Evolutionary conservation across 2,797 vertebrate genomes (phyloP).

Genomic region (Smutsia gigantea): DNA sequence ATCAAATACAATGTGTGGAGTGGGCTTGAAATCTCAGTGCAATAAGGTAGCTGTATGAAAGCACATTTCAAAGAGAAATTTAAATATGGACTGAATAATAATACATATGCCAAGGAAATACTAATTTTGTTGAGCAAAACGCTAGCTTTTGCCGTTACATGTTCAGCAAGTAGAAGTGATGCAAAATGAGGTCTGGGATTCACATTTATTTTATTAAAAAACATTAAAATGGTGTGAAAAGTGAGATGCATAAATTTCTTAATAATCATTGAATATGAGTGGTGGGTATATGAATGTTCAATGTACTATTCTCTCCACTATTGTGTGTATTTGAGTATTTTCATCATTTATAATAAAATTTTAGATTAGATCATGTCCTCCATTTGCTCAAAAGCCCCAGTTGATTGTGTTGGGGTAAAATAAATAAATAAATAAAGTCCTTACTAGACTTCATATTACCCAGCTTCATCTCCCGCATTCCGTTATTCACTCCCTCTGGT

Average conservation of each 20-base stretch:
- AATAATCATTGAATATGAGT: neutral
- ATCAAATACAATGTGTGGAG: neutral
- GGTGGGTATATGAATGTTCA: neutral
- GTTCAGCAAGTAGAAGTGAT: neutral
- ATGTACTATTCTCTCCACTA: neutral
- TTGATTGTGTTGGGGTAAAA: neutral
- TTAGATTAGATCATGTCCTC: neutral
- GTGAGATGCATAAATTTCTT: neutral
- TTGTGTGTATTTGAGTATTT: neutral
- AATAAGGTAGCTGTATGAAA: neutral
- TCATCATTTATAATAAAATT: neutral
- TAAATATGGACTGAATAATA: neutral
- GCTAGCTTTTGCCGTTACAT: neutral
- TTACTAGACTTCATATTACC: neutral
- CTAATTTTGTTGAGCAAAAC: neutral
- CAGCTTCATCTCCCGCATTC: neutral
- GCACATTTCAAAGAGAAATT: neutral
- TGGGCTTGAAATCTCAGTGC: neutral
- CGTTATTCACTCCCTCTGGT: neutral
- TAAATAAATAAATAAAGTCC: neutral
- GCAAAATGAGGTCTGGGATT: neutral
- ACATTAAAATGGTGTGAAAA: neutral
- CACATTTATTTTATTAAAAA: neutral
- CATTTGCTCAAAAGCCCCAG: neutral
- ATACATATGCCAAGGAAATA: neutral